Conservation (phyloP, 2,113 vertebrate species). For the Cynopterus brachyotis region DNA sequence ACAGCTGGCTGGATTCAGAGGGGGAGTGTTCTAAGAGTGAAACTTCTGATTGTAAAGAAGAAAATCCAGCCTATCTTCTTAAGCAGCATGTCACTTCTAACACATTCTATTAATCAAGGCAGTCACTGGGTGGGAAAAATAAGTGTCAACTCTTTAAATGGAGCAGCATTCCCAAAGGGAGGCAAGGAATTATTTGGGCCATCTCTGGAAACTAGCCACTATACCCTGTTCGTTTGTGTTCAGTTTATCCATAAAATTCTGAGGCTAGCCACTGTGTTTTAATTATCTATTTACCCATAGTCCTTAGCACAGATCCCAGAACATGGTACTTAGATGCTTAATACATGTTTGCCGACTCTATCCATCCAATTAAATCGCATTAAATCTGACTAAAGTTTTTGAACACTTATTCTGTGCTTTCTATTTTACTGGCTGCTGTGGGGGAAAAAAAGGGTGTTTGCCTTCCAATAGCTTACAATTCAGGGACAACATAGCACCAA, state of each 20-base stretch:
- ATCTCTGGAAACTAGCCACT: not conserved
- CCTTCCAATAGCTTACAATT: not conserved
- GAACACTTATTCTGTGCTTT: not conserved
- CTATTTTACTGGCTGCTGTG: not conserved
- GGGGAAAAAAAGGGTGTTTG: not conserved
- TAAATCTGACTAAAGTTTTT: not conserved
- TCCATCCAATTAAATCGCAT: not conserved
- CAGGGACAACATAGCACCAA: not conserved
- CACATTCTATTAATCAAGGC: not conserved
- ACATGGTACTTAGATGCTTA: not conserved
- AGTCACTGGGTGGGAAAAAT: not conserved
- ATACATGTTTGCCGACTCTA: not conserved
- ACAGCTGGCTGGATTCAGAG: not conserved
- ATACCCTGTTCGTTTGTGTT: not conserved
- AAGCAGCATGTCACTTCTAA: not conserved
- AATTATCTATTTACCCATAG: not conserved
- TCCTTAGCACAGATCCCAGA: not conserved
- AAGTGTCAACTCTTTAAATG: not conserved
- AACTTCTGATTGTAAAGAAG: slow-evolving; percentile 7
- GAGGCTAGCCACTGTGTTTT: not conserved
- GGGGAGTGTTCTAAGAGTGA: not conserved
- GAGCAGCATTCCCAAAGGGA: not conserved
- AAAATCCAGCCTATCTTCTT: not conserved
- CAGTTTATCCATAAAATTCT: not conserved
- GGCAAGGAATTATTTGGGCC: not conserved